A percentile compares a stretch with the other conserved stretches of the same genome.
Conservation (phyloP, 2,888 invertebrate species). For the Galerucella calmariensis region DNA sequence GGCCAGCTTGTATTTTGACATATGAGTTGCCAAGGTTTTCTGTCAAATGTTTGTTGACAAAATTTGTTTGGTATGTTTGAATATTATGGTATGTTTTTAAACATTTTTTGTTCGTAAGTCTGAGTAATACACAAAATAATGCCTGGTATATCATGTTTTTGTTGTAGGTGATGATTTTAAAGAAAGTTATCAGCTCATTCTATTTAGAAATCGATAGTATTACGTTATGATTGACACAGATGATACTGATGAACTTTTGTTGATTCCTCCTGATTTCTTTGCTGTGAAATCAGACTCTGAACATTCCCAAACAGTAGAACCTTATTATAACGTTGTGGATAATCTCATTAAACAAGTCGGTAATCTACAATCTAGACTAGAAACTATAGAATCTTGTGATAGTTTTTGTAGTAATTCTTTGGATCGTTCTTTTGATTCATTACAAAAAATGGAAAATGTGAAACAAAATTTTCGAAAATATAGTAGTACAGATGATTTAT, state of each 20-base stretch:
- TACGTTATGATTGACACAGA: slow-evolving; percentile 76
- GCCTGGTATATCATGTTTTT: background rate
- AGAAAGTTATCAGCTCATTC: background rate
- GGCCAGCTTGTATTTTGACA: background rate
- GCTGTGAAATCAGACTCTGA: slow-evolving; percentile 68
- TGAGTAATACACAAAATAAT: background rate
- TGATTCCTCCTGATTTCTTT: slow-evolving; percentile 83
- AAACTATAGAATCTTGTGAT: slow-evolving; percentile 65
- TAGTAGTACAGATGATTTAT: slow-evolving; percentile 55
- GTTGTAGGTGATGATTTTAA: slow-evolving; percentile 28
- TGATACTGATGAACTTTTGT: slow-evolving; percentile 83
- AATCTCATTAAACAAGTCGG: slow-evolving; percentile 74
- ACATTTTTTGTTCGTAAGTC: background rate
- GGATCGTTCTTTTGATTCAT: slow-evolving; percentile 45
- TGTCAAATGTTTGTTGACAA: slow-evolving; percentile 21
- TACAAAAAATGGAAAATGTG: slow-evolving; percentile 39
- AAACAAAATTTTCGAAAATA: slow-evolving; percentile 50
- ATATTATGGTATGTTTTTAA: slow-evolving; percentile 15
- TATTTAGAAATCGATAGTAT: slow-evolving; percentile 21
- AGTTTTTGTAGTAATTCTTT: slow-evolving; percentile 52
- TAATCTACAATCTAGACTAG: slow-evolving; percentile 67
- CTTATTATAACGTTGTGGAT: slow-evolving; percentile 69
- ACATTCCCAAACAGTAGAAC: slow-evolving; percentile 64
- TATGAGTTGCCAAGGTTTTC: slow-evolving; percentile 3
- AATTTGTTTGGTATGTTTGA: slow-evolving; percentile 12